Base-by-base conservation (phyloP, 2,888 invertebrate genomes). In the Agriopis aurantiaria region DNA sequence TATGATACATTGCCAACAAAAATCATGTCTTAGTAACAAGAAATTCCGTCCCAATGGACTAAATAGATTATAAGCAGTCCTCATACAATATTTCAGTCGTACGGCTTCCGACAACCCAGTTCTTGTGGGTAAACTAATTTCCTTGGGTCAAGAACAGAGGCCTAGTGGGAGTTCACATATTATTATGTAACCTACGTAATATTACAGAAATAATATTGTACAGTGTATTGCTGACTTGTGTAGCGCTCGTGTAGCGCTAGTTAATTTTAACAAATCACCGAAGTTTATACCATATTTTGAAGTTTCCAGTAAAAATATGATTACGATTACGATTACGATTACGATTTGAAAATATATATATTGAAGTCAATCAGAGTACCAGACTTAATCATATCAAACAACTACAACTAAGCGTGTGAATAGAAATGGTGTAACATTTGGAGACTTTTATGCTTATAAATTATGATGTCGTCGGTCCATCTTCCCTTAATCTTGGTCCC, bases 101-200 rank as follows among this genome's bases (percentile, higher is more conserved):
- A 17, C 2, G 69, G 69, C 69, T 69, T 69, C 65, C 33, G 55
- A 23, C 52, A 59, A 59, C 69, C 61, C 56, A 65, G 56, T 60
- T 69, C 64, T 69, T 69, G 56, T 49, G 65, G 60, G 51, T 41
- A 58, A 52, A 55, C 60, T 65, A 51, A 65, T 65, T 60, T 65
- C 65, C 59, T 64, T 59, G 17, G 43, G 45, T 61, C 61, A 61
- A 46, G 55, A 66, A 40, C 60, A 53, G 14, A 11, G 23, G 46
- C 12, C 8, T 10, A 17, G 45, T 17, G 17, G 0, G 1, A 2
- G 12, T 33, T 45, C 17, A n/a, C 33, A 17, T 53, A 12, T 53
- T 33, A 58, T 58, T 12, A 46, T n/a, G 12, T 60, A 60, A 23
- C 45, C 23, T 58, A 17, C 17, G 12, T 46, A 23, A 46, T 58